Conservation (phyloP, 2,888 invertebrate species). For the Odontocerum albicorne region DNA sequence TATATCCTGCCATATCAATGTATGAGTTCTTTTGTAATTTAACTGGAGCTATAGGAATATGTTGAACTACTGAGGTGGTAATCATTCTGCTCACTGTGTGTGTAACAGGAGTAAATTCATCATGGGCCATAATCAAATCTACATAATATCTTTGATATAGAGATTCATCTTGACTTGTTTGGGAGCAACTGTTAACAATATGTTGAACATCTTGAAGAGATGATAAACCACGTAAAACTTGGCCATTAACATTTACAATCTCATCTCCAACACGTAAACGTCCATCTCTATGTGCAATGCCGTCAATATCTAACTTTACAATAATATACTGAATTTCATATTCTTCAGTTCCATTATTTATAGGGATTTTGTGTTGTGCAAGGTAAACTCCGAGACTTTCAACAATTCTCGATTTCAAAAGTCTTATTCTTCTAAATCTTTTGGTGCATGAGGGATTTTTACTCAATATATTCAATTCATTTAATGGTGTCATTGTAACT, state of each 20-base stretch:
- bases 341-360: constrained; percentile 54
- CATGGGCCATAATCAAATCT: constrained; percentile 65
- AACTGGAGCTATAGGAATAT: constrained; percentile 31
- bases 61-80: constrained; percentile 34
- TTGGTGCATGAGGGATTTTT: constrained; percentile 63
- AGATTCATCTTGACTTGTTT: constrained; percentile 49
- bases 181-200: constrained; percentile 58
- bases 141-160: constrained; percentile 56
- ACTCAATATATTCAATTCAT: constrained; percentile 52
- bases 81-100: constrained; percentile 47
- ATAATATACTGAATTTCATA: constrained; percentile 65
- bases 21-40: constrained; percentile 22
- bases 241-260: constrained; percentile 86
- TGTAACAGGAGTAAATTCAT: constrained; percentile 60
- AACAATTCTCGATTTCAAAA: constrained; percentile 65
- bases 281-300: constrained; percentile 76
- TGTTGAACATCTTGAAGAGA: constrained; percentile 66
- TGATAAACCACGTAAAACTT: constrained; percentile 72
- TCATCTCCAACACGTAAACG: constrained; percentile 84
- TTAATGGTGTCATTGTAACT: constrained; percentile 42
- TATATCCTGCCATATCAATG: constrained; percentile 10
- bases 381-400: constrained; percentile 73
- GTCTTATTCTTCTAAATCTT: constrained; percentile 64
- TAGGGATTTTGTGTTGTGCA: constrained; percentile 64
- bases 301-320: constrained; percentile 64